Conservation (phyloP, 1,140 invertebrate genomes). For the Drosophila leontia region DNA sequence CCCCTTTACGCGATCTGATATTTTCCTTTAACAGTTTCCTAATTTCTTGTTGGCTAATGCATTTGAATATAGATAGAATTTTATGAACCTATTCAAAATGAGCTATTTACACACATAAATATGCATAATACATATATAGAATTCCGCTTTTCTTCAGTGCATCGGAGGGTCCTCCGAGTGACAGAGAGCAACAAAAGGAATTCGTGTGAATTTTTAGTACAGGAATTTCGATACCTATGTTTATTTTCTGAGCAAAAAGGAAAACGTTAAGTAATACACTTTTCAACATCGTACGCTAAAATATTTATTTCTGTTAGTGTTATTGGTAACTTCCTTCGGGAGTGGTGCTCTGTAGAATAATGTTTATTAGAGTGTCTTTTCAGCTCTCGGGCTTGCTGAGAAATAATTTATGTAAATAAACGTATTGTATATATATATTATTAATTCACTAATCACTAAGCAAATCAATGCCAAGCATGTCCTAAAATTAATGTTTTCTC, state of each 20-base stretch:
- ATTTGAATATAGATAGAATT: conserved; percentile 59
- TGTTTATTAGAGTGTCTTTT: conserved; percentile 46
- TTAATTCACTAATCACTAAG: conserved; percentile 59
- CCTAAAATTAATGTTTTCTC: conserved; percentile 59
- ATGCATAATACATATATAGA: conserved; percentile 43
- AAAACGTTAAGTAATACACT: conserved; percentile 37
- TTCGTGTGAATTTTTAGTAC: conserved; percentile 21
- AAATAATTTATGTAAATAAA: conserved; percentile 50
- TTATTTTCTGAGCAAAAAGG: conserved; percentile 42
- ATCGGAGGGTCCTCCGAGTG: neutral
- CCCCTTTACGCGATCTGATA: conserved; percentile 38
- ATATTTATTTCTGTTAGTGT: conserved; percentile 64
- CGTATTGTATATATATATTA: conserved; percentile 40
- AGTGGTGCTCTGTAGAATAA: conserved; percentile 56
- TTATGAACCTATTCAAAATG: conserved; percentile 60
- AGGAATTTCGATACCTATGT: conserved; percentile 16
- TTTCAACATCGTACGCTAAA: conserved; percentile 57
- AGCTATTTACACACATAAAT: conserved; percentile 76
- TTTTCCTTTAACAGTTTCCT: conserved; percentile 49
- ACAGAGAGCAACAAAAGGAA: conserved; percentile 35
- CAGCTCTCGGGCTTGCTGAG: conserved; percentile 35
- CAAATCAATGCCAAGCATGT: conserved; percentile 72
- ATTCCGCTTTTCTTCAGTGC: conserved; percentile 11
- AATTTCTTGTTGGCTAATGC: conserved; percentile 34
- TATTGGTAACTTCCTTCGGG: conserved; percentile 39